A percentile compares a stretch with the other conserved stretches of the same genome.
These are phyloP conservation scores for Agrotis exclamationis DNA, from an alignment of 2,888 invertebrate genomes.

Conservation along the genomic window DNA sequence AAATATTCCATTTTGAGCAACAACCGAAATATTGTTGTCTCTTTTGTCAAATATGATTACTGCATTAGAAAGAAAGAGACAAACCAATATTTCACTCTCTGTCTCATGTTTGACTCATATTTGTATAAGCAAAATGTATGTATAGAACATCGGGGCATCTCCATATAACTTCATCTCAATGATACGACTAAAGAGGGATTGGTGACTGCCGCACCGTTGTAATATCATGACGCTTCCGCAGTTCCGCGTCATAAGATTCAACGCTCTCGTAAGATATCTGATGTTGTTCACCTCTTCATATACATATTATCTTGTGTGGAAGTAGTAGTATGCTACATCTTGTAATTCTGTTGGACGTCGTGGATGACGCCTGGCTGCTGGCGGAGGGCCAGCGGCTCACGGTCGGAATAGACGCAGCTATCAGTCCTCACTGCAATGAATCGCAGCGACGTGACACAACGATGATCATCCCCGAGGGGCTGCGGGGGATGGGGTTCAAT, in stretches of 20 bases:
- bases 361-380: slow-evolving; percentile 43
- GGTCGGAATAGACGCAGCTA: slow-evolving; percentile 34
- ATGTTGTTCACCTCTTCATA: too few species aligned
- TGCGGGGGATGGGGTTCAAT: neutral
- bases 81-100: too few species aligned
- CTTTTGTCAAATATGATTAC: too few species aligned
- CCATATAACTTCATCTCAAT: too few species aligned
- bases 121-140: too few species aligned
- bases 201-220: neutral
- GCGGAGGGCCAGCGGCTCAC: slow-evolving; percentile 47
- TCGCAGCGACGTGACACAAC: slow-evolving; percentile 13
- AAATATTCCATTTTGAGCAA: too few species aligned
- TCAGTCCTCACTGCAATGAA: slow-evolving; percentile 19
- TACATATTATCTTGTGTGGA: neutral
- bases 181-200: too few species aligned
- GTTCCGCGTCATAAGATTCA: slow-evolving; percentile 10
- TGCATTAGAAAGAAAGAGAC: too few species aligned
- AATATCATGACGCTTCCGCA: neutral
- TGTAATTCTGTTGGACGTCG: slow-evolving; percentile 12
- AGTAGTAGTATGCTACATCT: slow-evolving; percentile 1
- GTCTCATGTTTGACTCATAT: too few species aligned
- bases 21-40: too few species aligned
- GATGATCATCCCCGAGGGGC: slow-evolving; percentile 9
- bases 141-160: too few species aligned
- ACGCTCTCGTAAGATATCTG: neutral